Evolutionary conservation across 2,888 invertebrate species (phyloP), one percentile per base, ranked within the genome.

Genomic region (Ophion ellenae): DNA sequence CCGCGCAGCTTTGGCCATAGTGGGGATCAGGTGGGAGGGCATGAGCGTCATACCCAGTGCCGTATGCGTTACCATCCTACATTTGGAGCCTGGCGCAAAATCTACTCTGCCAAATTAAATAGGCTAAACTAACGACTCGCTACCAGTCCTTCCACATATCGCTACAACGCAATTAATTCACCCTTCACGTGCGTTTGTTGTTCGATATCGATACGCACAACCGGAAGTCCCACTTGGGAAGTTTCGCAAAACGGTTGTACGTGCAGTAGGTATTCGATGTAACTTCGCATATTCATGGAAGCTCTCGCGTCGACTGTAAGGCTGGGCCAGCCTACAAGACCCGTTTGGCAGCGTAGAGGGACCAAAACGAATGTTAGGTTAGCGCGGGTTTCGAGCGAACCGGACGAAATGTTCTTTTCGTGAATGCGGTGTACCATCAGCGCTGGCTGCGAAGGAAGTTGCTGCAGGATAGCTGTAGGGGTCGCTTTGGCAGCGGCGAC

Each of bases 391-490:
- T 32, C 32, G 32, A 32, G 32, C 1, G 32, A 4, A 4, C 32
- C 32, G 32, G 32, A 32, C 4, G 32, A 32, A 32, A 32, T 32
- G 32, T 32, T 32, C 32, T 32, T 32, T 32, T 4, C 32, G 32
- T 32, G 32, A 32, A 32, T 32, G 32, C 32, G 32, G 32, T 3
- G 2, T 17, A 53, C 14, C 53, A 53, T 53, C 14, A 17, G 17
- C 17, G 17, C 17, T 53, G 53, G 53, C 9, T 40, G 40, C 9
- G 64, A 53, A 69, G 59, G 45, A 40, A 66, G 74, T 70, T 74
- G 74, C 77, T 78, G 81, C 77, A 67, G 73, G 73, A 77, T 69
- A 61, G 66, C 75, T 81, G 84, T 78, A 75, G 86, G 77, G 84
- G 78, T 84, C 75, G 74, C 77, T 74, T 69, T 59, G 67, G 63